Evolutionary conservation across 1,140 invertebrate species (phyloP), one percentile per base, ranked within the genome.

Genomic region (Scaptomyza pallida): DNA sequence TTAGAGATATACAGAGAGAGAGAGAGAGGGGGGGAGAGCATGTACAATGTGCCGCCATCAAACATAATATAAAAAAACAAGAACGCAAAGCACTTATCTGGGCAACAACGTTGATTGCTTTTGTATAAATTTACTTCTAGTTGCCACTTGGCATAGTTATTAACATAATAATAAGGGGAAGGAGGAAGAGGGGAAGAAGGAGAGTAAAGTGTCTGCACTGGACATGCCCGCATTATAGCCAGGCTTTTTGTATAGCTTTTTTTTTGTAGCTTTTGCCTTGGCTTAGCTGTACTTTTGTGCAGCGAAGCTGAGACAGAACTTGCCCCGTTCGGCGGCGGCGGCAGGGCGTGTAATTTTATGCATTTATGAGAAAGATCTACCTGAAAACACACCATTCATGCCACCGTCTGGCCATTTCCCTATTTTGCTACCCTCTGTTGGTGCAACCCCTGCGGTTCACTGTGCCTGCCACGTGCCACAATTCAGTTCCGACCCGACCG

Each of bases 391-490:
- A 52, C 44, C 45, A 10, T 10, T 65, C 65, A n/a, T n/a, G n/a
- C n/a, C n/a, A n/a, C n/a, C 72, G 65, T 54, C 41, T 71, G 72
- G 59, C 68, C 75, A n/a, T 72, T 72, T 75, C 65, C 52, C 61
- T 50, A 64, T 75, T 65, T 37, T 57, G 45, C 81, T 68, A 81
- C 77, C 81, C 81, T 26, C 23, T 6, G 23, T 9, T 5, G 8
- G 26, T 30, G 13, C 59, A 41, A 40, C 62, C 26, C 44, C 55
- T 74, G 79, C 57, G 33, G 26, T 30, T 30, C 19, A 0, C 19
- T 6, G 12, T 70, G 78, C 72, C 67, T 51, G 82, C 74, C 81
- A 88, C 81, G 82, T 86, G 81, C 81, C 81, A 81, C 78, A 78
- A 82, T 83, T 72, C 60, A 17, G 26, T 30, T 8, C 12, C 33